phyloP scores from a whole-genome alignment of 1,140 invertebrate genomes.

The Papilio polyxenes region DNA sequence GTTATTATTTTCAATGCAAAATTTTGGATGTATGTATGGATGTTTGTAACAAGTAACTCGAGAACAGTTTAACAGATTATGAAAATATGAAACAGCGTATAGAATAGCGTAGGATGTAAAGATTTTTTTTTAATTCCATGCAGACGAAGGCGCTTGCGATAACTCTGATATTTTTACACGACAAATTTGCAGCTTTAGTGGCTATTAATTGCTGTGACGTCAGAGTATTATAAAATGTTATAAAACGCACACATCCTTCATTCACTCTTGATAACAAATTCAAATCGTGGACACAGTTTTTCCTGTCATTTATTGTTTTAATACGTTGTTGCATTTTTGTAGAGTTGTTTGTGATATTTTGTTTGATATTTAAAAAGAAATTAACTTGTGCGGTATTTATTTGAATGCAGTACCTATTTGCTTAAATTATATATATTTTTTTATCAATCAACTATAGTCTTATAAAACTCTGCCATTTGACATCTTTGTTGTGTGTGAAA shows the following conservation, averaged over 20 bases:
- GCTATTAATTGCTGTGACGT: slow-evolving; percentile 59
- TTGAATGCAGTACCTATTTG: background rate
- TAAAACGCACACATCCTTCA: background rate
- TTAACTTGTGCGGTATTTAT: background rate
- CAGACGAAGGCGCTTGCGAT: background rate
- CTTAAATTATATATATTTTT: background rate
- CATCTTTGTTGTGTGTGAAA: background rate
- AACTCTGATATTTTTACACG: background rate
- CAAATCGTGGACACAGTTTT: background rate
- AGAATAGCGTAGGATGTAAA: too few relatives aligned
- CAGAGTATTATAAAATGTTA: background rate
- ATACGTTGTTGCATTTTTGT: background rate
- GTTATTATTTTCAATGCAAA: too few relatives aligned
- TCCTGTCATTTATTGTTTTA: background rate
- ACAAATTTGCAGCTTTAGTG: slow-evolving; percentile 53
- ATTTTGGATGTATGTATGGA: too few relatives aligned
- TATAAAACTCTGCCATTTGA: background rate
- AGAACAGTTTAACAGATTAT: too few relatives aligned
- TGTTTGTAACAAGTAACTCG: too few relatives aligned
- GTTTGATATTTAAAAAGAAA: background rate
- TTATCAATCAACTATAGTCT: background rate
- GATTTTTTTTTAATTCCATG: too few relatives aligned
- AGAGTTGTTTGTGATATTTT: background rate
- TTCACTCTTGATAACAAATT: background rate
- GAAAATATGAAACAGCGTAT: too few relatives aligned